These are phyloP conservation scores for Dicroscelio sp. DNA, from an alignment of 2,888 invertebrate genomes.

Conservation along the genomic window DNA sequence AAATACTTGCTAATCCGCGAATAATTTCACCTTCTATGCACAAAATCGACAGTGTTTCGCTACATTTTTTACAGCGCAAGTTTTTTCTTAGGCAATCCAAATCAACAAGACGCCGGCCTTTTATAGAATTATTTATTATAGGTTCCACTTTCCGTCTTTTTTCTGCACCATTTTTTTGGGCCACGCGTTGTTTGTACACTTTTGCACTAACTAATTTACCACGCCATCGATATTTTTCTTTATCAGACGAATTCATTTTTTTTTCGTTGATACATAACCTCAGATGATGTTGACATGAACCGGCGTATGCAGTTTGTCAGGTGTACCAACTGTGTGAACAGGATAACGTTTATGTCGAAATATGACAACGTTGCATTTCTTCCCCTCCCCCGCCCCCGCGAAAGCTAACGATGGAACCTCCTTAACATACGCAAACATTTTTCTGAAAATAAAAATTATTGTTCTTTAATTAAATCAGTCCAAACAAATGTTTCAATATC, in stretches of 20 bases:
- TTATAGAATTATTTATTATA: background rate
- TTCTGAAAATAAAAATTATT: no score
- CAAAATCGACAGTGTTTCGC: background rate
- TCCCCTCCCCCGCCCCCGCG: no score
- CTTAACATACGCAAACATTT: no score
- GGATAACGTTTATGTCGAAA: no score
- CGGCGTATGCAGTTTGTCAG: no score
- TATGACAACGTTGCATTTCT: no score
- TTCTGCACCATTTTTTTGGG: background rate
- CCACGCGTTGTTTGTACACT: background rate
- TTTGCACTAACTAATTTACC: background rate
- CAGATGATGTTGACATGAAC: no score
- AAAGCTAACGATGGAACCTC: no score
- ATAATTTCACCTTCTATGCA: background rate
- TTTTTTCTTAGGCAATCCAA: background rate
- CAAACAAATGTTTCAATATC: no score
- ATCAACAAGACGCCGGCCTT: background rate
- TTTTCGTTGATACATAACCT: no score
- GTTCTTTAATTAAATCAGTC: no score
- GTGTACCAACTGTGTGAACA: no score
- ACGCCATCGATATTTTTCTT: background rate
- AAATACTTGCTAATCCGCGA: background rate
- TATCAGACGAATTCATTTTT: background rate
- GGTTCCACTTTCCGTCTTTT: background rate
- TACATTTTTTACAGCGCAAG: background rate